phyloP scores from a whole-genome alignment of 64 coral and sea anemone species.

The Pachyseris speciosa region DNA sequence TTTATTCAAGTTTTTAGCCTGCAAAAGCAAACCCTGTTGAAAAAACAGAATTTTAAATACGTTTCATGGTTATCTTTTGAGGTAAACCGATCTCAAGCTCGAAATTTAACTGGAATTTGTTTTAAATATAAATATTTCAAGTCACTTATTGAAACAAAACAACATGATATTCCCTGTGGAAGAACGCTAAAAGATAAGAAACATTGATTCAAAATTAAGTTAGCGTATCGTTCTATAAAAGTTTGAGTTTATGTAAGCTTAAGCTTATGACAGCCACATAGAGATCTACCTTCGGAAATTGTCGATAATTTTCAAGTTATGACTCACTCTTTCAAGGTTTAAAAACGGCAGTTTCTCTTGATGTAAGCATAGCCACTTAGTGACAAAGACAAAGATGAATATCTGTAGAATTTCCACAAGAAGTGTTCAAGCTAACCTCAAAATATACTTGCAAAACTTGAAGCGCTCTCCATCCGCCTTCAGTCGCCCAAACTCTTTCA shows the following conservation, averaged over 20 bases:
- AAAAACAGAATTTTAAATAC: background rate
- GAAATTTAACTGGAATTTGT: background rate
- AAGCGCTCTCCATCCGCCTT: conserved; percentile 83
- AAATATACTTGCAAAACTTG: conserved; percentile 87
- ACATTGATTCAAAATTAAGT: too few species aligned
- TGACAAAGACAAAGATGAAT: too few species aligned
- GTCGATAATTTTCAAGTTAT: too few species aligned
- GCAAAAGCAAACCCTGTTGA: background rate
- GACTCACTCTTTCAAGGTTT: background rate
- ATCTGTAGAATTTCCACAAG: background rate
- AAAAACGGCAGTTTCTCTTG: background rate
- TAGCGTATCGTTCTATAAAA: too few species aligned
- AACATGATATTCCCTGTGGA: background rate
- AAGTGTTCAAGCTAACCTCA: conserved; percentile 56
- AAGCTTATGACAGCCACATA: too few species aligned
- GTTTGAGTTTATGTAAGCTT: too few species aligned
- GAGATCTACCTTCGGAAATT: too few species aligned
- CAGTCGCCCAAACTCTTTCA: conserved; percentile 80
- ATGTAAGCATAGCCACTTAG: background rate
- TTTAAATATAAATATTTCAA: background rate
- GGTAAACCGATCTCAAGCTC: background rate
- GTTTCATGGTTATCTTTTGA: background rate
- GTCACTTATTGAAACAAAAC: background rate
- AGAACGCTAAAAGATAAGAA: background rate
- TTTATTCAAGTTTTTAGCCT: background rate